Percentiles rank a stretch among this genome's conserved stretches.
Conservation (phyloP, 2,797 vertebrate genomes). For the Vespertilio murinus region DNA sequence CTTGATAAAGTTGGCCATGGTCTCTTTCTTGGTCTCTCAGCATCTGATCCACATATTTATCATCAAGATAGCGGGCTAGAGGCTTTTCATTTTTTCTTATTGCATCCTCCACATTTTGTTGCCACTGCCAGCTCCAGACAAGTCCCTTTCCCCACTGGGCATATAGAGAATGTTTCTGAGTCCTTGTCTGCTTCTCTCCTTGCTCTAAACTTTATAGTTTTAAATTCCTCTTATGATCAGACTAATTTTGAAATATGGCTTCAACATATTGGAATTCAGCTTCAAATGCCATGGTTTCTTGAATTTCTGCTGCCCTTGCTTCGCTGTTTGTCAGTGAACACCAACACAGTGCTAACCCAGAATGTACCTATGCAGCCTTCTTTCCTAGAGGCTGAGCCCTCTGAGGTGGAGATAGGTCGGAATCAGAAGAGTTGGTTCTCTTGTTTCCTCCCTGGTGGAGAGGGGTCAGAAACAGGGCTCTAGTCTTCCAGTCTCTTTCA, state of each 20-base stretch:
- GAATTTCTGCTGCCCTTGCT: slow-evolving; percentile 90
- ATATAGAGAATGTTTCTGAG: slow-evolving; percentile 91
- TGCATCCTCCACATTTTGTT: slow-evolving; percentile 92
- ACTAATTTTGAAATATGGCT: slow-evolving; percentile 94
- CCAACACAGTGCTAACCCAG: slow-evolving; percentile 90
- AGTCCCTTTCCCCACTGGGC: slow-evolving; percentile 97
- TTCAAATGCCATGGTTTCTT: slow-evolving; percentile 87
- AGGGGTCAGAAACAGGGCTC: slow-evolving; percentile 84
- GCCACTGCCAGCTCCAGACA: slow-evolving; percentile 90
- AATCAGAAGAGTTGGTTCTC: slow-evolving; percentile 77
- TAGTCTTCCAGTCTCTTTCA: slow-evolving; percentile 62
- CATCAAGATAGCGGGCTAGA: slow-evolving; percentile 91
- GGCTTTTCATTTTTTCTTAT: slow-evolving; percentile 93
- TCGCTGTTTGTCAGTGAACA: slow-evolving; percentile 88
- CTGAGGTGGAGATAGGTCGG: slow-evolving; percentile 85
- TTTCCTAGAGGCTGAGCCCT: slow-evolving; percentile 76
- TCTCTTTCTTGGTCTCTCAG: slow-evolving; percentile 94
- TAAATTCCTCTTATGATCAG: slow-evolving; percentile 91
- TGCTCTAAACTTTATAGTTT: slow-evolving; percentile 89
- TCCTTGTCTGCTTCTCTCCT: slow-evolving; percentile 88
- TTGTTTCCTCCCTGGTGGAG: slow-evolving; percentile 80
- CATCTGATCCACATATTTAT: slow-evolving; percentile 94
- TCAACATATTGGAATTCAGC: slow-evolving; percentile 89
- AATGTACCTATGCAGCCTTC: slow-evolving; percentile 85
- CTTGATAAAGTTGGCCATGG: slow-evolving; percentile 94